phyloP scores from a whole-genome alignment of 2,888 invertebrate genomes.

The Microctonus hyperodae region DNA sequence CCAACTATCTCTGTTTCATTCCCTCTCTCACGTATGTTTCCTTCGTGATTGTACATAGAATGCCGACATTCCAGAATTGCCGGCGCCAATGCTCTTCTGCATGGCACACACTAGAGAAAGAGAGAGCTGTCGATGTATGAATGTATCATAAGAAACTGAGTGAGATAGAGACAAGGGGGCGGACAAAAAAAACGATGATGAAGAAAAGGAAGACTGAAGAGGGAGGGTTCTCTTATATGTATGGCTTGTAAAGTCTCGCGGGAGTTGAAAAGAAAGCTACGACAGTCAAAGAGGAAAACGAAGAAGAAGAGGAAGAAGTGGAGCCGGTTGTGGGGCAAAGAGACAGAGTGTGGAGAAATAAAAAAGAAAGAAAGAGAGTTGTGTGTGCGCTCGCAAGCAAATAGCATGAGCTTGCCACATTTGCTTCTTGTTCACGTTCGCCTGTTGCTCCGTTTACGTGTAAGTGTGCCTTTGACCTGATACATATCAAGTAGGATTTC shows the following conservation, averaged over 20 bases:
- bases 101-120: slow-evolving; percentile 20
- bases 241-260: slow-evolving; percentile 5
- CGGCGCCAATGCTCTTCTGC: slow-evolving; percentile 32
- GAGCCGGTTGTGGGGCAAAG: slow-evolving; percentile 22
- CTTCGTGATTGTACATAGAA: slow-evolving; percentile 2
- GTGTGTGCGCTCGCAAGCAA: slow-evolving; percentile 14
- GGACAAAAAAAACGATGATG: slow-evolving; percentile 25
- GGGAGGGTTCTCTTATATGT: neutral
- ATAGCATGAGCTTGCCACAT: slow-evolving; percentile 15
- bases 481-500: slow-evolving; percentile 3
- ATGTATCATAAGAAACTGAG: slow-evolving; percentile 25
- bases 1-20: neutral
- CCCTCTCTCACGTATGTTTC: neutral
- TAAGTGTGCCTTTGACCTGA: slow-evolving; percentile 4
- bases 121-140: slow-evolving; percentile 32
- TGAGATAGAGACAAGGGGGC: slow-evolving; percentile 1
- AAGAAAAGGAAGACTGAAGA: slow-evolving; percentile 25
- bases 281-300: slow-evolving; percentile 26
- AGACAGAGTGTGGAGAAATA: slow-evolving; percentile 3
- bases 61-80: slow-evolving; percentile 22
- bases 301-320: slow-evolving; percentile 18
- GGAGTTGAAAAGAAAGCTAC: slow-evolving; percentile 13
- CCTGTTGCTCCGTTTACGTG: slow-evolving; percentile 30
- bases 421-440: slow-evolving; percentile 28
- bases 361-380: slow-evolving; percentile 1